Evolutionary conservation across 2,888 invertebrate species (phyloP).

Genomic region (Synanthedon formicaeformis): DNA sequence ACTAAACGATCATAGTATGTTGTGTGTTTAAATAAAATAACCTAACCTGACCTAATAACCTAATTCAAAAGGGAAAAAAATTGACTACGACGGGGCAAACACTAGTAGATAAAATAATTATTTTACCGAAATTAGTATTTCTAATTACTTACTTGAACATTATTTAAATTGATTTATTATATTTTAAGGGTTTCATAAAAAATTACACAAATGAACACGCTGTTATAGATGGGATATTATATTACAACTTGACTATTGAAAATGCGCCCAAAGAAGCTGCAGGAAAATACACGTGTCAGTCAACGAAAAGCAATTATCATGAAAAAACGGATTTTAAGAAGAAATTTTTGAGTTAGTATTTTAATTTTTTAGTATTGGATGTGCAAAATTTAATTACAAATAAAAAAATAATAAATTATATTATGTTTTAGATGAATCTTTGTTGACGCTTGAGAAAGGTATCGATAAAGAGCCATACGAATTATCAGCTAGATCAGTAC

Average conservation of each 20-base stretch:
- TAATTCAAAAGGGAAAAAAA: too few species aligned
- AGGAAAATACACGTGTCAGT: conserved; percentile 35
- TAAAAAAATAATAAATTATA: background rate
- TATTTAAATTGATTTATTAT: background rate
- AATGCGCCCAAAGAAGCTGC: conserved; percentile 32
- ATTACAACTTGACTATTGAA: conserved; percentile 28
- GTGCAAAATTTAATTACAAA: too few species aligned
- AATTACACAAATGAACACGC: conserved; percentile 22
- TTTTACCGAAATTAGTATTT: background rate
- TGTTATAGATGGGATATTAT: conserved; percentile 20
- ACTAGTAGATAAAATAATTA: background rate
- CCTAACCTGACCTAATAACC: too few species aligned
- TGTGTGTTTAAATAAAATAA: too few species aligned
- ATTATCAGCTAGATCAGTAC: background rate
- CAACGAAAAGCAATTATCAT: conserved; percentile 19
- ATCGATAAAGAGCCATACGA: background rate
- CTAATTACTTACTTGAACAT: background rate
- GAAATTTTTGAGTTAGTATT: conserved; percentile 24
- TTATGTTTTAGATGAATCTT: background rate
- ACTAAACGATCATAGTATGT: too few species aligned
- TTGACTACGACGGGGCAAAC: too few species aligned
- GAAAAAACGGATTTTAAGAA: conserved; percentile 11
- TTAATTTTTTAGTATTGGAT: too few species aligned
- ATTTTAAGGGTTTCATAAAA: conserved; percentile 9
- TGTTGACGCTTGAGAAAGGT: background rate